A percentile compares a stretch with the other conserved stretches of the same genome.
These are phyloP conservation scores for Alfaro cultratus DNA, from an alignment of 2,797 vertebrate species.

Conservation along the genomic window DNA sequence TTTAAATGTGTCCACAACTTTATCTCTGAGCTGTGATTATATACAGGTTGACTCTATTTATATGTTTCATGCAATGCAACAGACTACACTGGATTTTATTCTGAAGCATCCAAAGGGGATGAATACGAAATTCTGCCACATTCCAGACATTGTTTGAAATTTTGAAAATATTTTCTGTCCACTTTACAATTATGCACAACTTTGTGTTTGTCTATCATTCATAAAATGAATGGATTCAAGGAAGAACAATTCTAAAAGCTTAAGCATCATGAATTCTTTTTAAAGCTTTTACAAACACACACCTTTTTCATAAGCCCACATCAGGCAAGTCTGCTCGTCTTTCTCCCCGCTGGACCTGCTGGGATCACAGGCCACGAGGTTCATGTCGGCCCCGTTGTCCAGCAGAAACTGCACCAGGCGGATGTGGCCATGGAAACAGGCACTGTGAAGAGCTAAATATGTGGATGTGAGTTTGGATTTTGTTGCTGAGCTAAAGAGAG, in stretches of 20 bases:
- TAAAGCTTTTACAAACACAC: not conserved
- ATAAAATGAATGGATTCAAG: not conserved
- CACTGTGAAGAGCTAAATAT: conserved; percentile 89
- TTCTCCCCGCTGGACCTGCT: conserved; percentile 97
- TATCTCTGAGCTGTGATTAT: too few species aligned
- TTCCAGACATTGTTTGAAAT: not conserved
- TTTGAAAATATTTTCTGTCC: not conserved
- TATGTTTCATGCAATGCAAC: not conserved
- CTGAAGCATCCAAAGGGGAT: not conserved
- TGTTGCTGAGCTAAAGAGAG: not conserved
- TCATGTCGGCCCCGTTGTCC: conserved; percentile 97
- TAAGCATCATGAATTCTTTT: not conserved
- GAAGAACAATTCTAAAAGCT: not conserved
- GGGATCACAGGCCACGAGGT: conserved; percentile 93
- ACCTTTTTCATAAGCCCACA: conserved; percentile 99
- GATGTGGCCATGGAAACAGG: conserved; percentile 95
- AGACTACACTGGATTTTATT: not conserved
- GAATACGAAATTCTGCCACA: not conserved
- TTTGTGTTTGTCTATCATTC: not conserved
- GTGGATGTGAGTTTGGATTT: not conserved
- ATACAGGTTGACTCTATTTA: not conserved
- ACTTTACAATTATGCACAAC: not conserved
- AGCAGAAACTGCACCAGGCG: conserved; percentile 92
- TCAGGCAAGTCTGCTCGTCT: conserved; percentile 96
- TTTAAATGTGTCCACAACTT: not conserved